Conservation (phyloP, 2,113 vertebrate species). For the Neodon shergylaensis region DNA sequence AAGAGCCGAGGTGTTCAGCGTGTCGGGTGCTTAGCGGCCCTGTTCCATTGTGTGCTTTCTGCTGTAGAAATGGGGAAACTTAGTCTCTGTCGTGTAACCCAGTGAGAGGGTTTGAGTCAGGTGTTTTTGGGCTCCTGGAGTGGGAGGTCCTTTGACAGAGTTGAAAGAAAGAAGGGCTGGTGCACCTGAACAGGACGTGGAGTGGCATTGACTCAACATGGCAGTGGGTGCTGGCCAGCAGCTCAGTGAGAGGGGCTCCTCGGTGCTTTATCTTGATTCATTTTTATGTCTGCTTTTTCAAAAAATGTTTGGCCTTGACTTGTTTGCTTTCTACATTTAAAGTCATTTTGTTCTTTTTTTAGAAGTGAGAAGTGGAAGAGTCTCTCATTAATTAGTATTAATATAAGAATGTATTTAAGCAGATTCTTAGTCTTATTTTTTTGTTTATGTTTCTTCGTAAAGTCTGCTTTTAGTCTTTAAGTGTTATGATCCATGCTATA, state of each 20-base stretch:
- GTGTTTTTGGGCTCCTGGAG: conserved; percentile 24
- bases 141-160: conserved; percentile 45
- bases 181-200: not conserved
- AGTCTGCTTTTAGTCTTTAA: conserved; percentile 56
- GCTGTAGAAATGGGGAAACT: conserved; percentile 26
- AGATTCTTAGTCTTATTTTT: conserved; percentile 45
- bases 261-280: conserved; percentile 19
- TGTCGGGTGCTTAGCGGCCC: conserved; percentile 38
- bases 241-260: conserved; percentile 30
- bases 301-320: conserved; percentile 57
- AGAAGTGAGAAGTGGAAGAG: conserved; percentile 48
- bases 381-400: conserved; percentile 45
- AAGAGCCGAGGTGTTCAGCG: conserved; percentile 52
- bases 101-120: conserved; percentile 22
- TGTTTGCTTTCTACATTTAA: conserved; percentile 57
- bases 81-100: conserved; percentile 45
- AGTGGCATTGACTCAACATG: conserved; percentile 23
- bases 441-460: conserved; percentile 55
- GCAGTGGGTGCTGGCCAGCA: conserved; percentile 5
- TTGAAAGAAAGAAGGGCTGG: conserved; percentile 39
- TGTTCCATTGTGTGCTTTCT: conserved; percentile 29
- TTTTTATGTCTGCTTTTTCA: conserved; percentile 59
- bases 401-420: conserved; percentile 4
- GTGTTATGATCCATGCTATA: conserved; percentile 20
- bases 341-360: conserved; percentile 50